Conservation (phyloP, 92 coral and sea anemone genomes). For the Siderastrea siderea region DNA sequence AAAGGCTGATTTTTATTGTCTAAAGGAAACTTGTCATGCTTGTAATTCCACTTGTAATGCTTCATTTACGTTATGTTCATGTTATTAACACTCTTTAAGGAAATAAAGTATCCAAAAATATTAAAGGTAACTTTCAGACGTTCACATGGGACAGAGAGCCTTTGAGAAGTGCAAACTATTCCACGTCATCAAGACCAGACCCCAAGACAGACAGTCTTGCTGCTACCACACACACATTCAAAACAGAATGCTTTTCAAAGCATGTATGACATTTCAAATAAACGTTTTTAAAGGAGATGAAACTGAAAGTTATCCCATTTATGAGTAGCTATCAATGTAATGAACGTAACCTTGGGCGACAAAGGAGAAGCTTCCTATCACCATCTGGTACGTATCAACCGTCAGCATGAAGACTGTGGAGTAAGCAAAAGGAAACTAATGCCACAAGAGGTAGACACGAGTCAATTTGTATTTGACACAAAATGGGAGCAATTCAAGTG, state of each 20-base stretch:
- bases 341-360: constrained; percentile 49
- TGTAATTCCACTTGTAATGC: too few relatives aligned
- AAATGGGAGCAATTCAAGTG: constrained; percentile 72
- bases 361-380: constrained; percentile 14
- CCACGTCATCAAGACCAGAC: constrained; percentile 43
- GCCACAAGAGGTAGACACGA: not conserved
- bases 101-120: too few relatives aligned
- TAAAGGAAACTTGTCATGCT: not conserved
- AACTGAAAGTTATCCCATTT: not conserved
- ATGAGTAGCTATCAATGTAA: constrained; percentile 41
- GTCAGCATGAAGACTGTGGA: constrained; percentile 47
- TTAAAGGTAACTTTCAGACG: too few relatives aligned
- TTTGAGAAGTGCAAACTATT: constrained; percentile 77
- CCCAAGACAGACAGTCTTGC: constrained; percentile 58
- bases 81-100: too few relatives aligned
- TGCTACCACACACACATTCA: constrained; percentile 74
- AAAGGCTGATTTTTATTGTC: too few relatives aligned
- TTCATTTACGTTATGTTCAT: too few relatives aligned
- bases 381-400: constrained; percentile 31
- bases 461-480: not conserved
- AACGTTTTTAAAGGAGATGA: not conserved
- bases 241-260: constrained; percentile 45
- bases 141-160: constrained; percentile 70
- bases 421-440: constrained; percentile 22
- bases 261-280: constrained; percentile 58